Percentiles rank a stretch among this genome's conserved stretches.
phyloP scores from a whole-genome alignment of 2,888 invertebrate genomes.

The Lysandra coridon region DNA sequence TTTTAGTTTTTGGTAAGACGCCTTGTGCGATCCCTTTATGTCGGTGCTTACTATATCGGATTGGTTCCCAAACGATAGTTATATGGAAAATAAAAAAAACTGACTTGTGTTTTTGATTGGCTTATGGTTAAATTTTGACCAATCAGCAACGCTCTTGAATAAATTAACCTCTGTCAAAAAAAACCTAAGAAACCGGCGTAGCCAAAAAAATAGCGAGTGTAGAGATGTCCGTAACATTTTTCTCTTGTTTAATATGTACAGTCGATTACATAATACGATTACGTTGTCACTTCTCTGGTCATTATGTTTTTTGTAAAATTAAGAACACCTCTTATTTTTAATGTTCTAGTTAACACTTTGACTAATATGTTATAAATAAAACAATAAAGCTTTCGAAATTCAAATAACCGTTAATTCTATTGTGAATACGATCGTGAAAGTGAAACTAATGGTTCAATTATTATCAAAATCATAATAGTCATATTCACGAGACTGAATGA shows the following conservation, averaged over 20 bases:
- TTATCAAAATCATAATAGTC: neutral
- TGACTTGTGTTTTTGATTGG: too few species aligned
- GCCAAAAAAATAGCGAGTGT: too few species aligned
- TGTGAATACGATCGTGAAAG: neutral
- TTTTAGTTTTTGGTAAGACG: too few species aligned
- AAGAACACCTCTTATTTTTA: neutral
- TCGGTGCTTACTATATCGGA: too few species aligned
- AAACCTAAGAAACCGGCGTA: too few species aligned
- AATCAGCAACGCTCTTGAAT: too few species aligned
- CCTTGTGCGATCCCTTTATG: too few species aligned
- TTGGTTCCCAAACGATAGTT: too few species aligned
- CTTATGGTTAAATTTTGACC: too few species aligned
- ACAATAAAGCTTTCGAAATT: neutral
- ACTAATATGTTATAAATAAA: neutral
- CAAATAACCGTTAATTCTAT: neutral
- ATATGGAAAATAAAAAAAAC: too few species aligned
- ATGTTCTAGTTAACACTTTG: neutral
- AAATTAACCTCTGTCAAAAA: too few species aligned
- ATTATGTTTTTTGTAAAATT: constrained; percentile 25
- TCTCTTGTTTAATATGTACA: neutral
- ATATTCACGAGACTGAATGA: neutral
- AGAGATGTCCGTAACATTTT: too few species aligned
- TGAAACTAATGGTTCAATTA: neutral
- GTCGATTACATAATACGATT: constrained; percentile 23
- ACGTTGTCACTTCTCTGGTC: constrained; percentile 15